Evolutionary conservation across 2,113 vertebrate species (phyloP), one percentile per base, ranked within the genome.

Genomic region (Ascaphus truei): DNA sequence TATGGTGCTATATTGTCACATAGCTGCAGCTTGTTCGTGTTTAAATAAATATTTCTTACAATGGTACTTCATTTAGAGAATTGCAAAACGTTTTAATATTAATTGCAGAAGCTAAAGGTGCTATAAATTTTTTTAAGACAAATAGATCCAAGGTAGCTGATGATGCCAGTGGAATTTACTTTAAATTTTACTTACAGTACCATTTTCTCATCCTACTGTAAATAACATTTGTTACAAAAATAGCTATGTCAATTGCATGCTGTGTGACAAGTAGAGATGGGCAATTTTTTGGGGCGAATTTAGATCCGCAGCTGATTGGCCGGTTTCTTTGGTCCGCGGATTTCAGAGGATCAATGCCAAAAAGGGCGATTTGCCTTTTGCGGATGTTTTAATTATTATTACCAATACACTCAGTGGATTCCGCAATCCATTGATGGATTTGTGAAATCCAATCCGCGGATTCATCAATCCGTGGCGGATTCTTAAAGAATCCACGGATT

Each of bases 21-120:
- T 37, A 65, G 48, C 62, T 58, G 37, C 47, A 30, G 16, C 50
- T 66, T 66, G 43, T 66, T 66, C 63, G 55, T 66, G 55, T 66
- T 48, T 51, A 66, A 66, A 66, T 66, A 66, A 66, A 66, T 66
- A 66, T 55, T 43, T 27, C 34, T 53, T 65, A 65, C 62, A 65
- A 65, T 65, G 50, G 53, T 53, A 27, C 52, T 6, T 11, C 50
- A 66, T 55, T 55, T 31, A 66, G 33, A 51, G 50, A 55, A 31
- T 43, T 18, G 23, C 53, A 43, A 63, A 66, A 66, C 43, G 50
- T 55, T 55, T 51, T 66, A 30, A 66, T 23, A 66, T 53, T 25
- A 41, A 39, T 53, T 52, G 31, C 36, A 43, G 36, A 55, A 30
- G 55, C 37, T 27, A 29, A 51, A 52, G 33, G 34, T 64, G 30